A percentile compares a stretch with the other conserved stretches of the same genome.
Evolutionary conservation across 2,888 invertebrate genomes (phyloP).

Genomic region (Agrotis ipsilon): DNA sequence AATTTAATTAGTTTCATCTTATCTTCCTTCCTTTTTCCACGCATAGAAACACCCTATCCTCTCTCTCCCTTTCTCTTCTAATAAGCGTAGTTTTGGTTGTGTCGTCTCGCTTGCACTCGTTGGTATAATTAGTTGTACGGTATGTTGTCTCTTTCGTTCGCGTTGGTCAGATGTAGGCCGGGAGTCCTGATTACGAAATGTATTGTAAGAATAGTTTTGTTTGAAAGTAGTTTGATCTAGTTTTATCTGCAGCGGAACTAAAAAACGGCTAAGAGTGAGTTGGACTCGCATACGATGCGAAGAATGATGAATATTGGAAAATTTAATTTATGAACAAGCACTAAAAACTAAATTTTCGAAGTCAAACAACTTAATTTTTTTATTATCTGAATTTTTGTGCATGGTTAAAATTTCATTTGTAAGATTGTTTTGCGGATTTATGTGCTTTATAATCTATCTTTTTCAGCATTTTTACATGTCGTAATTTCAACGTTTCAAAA

Average conservation of each 20-base stretch:
- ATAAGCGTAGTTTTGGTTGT: neutral
- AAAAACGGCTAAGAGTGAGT: too few species aligned
- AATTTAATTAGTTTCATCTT: constrained; percentile 55
- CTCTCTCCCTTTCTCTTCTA: constrained; percentile 27
- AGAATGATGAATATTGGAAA: too few species aligned
- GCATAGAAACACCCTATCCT: neutral
- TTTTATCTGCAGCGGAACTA: neutral
- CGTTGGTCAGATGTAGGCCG: constrained; percentile 54
- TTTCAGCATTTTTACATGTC: too few species aligned
- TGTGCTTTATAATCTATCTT: too few species aligned
- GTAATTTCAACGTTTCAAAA: too few species aligned
- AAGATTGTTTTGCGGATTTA: too few species aligned
- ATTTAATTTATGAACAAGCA: too few species aligned
- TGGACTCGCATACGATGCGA: too few species aligned
- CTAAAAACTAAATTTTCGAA: too few species aligned
- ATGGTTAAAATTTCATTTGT: too few species aligned
- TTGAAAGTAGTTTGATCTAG: neutral
- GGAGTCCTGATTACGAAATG: constrained; percentile 59
- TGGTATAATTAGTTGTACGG: constrained; percentile 57
- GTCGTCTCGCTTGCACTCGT: constrained; percentile 5
- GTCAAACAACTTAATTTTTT: too few species aligned
- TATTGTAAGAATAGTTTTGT: constrained; percentile 34
- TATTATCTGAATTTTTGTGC: too few species aligned
- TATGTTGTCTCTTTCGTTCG: constrained; percentile 62
- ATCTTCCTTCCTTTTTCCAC: constrained; percentile 30